Percentiles rank a stretch among this genome's conserved stretches.
Conservation (phyloP, 2,113 vertebrate genomes). For the Corydoras sp. region DNA sequence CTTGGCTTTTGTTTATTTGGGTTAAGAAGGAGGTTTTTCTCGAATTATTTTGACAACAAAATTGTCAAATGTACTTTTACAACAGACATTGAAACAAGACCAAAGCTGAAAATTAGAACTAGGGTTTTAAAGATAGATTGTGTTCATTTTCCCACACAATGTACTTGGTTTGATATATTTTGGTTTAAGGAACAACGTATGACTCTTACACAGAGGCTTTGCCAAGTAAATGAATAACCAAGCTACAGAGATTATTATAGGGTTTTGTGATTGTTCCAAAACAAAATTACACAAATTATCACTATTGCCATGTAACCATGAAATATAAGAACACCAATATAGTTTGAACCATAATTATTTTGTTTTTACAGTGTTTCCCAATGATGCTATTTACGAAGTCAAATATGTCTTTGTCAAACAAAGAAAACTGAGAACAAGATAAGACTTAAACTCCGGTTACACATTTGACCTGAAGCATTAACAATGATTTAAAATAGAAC, state of each 20-base stretch:
- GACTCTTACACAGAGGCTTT: neutral
- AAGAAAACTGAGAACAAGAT: too few relatives aligned
- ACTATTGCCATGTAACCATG: conserved; percentile 28
- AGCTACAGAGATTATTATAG: conserved; percentile 20
- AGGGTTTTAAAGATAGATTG: neutral
- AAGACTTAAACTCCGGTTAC: too few relatives aligned
- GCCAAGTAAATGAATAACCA: conserved; percentile 30
- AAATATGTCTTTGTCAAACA: too few relatives aligned
- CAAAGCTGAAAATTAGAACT: neutral
- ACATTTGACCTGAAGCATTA: too few relatives aligned
- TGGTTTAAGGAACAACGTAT: neutral
- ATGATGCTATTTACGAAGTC: conserved; percentile 21
- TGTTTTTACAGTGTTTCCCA: conserved; percentile 34
- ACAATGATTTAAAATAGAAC: too few relatives aligned
- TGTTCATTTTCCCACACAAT: neutral
- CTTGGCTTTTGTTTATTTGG: neutral
- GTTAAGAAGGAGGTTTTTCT: neutral
- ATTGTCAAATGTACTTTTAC: neutral
- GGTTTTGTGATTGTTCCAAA: conserved; percentile 33
- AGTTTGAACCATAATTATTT: conserved; percentile 24
- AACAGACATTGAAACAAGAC: neutral
- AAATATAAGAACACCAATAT: conserved; percentile 18
- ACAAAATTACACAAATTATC: conserved; percentile 40
- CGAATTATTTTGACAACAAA: neutral
- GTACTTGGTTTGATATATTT: neutral